Evolutionary conservation across 2,113 vertebrate species (phyloP).

Genomic region (Agelaius tricolor): DNA sequence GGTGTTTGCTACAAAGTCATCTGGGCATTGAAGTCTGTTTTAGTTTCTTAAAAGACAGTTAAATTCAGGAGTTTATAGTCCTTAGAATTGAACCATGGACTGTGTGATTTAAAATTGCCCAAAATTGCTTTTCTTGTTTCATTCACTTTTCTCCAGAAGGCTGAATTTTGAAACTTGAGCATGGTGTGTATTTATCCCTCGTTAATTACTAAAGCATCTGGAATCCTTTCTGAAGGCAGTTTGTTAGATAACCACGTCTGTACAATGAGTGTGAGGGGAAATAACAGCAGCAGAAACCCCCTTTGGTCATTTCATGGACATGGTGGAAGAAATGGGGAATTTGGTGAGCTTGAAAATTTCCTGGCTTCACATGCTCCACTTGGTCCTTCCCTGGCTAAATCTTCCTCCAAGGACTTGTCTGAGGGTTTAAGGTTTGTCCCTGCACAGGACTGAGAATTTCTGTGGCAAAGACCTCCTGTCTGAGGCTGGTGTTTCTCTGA

Average conservation of each 20-base stretch:
- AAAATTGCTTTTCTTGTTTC: background rate
- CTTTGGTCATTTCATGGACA: background rate
- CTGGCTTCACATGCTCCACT: accelerated
- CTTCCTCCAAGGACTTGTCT: background rate
- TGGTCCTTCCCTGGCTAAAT: background rate
- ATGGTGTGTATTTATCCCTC: background rate
- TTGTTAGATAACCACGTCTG: background rate
- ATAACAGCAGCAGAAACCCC: background rate
- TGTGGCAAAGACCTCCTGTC: background rate
- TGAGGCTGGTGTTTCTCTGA: background rate
- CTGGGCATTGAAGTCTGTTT: background rate
- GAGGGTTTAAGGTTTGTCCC: background rate
- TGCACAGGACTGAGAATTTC: background rate
- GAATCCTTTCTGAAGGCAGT: background rate
- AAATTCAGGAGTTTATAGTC: background rate
- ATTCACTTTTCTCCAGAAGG: background rate
- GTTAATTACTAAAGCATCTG: background rate
- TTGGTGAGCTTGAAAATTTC: background rate
- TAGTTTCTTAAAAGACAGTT: background rate
- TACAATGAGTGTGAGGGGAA: accelerated
- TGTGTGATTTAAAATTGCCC: background rate
- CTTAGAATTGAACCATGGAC: background rate
- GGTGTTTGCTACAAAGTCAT: background rate
- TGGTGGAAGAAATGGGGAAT: background rate
- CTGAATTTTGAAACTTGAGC: background rate